Evolutionary conservation across 2,888 invertebrate species (phyloP).

Genomic region (Athrips mouffetella): DNA sequence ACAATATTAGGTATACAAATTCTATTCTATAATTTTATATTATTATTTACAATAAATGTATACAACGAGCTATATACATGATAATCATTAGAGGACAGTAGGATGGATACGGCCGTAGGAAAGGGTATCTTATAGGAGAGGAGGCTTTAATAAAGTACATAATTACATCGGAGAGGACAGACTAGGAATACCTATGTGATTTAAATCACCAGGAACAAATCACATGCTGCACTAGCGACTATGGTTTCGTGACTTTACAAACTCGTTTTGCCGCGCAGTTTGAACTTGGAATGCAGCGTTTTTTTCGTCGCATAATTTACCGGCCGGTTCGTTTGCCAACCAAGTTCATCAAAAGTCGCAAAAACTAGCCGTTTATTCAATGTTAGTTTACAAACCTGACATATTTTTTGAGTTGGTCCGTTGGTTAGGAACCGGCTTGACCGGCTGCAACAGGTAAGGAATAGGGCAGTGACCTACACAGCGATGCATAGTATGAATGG

Average conservation of each 20-base stretch:
- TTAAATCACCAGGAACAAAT: no score
- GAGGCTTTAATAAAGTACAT: no score
- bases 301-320: constrained; percentile 5
- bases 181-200: no score
- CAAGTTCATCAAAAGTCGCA: constrained; percentile 15
- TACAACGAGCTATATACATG: no score
- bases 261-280: not conserved
- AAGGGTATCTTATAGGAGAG: no score
- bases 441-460: constrained; percentile 69
- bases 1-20: no score
- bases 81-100: no score
- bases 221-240: no score
- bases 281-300: constrained; percentile 3
- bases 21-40: no score
- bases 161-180: no score
- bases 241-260: constrained; percentile 1
- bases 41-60: no score
- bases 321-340: constrained; percentile 4
- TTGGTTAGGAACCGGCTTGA: constrained; percentile 63
- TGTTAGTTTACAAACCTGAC: constrained; percentile 20
- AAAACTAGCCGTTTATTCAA: constrained; percentile 14
- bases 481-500: constrained; percentile 61
- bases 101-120: no score
- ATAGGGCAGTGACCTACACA: constrained; percentile 73
- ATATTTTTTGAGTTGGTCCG: constrained; percentile 37